These are phyloP conservation scores for Actinia equina DNA, from an alignment of 64 coral and sea anemone species.

Conservation along the genomic window DNA sequence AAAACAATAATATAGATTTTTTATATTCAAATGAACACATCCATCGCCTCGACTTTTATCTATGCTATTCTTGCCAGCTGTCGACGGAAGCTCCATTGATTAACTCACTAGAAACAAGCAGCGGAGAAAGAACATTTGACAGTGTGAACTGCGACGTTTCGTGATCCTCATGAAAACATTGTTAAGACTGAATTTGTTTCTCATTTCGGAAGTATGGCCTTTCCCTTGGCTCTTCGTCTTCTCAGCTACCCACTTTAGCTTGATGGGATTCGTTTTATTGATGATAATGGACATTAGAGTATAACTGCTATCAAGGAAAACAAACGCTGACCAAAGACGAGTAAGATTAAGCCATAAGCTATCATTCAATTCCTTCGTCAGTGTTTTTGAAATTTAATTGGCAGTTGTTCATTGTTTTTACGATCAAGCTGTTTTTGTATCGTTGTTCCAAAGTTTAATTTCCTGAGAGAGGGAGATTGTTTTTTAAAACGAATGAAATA, in stretches of 20 bases:
- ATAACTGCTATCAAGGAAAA: slow-evolving; percentile 12
- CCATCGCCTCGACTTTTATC: not conserved
- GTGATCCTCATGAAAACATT: slow-evolving; percentile 47
- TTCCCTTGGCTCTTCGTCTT: slow-evolving; percentile 72
- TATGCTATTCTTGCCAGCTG: not conserved
- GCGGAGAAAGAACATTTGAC: not conserved
- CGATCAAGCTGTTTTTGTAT: slow-evolving; percentile 17
- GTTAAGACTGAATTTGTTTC: slow-evolving; percentile 78
- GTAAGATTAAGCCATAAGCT: not conserved
- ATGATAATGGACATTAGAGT: slow-evolving; percentile 75
- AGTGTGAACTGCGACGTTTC: not conserved
- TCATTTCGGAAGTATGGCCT: slow-evolving; percentile 82
- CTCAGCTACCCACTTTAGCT: slow-evolving; percentile 71
- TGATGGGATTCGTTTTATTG: slow-evolving; percentile 70
- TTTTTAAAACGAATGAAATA: not conserved
- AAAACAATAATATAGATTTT: not conserved
- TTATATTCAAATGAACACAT: not conserved
- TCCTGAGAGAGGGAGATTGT: not conserved
- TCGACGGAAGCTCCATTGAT: not conserved
- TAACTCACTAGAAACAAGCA: not conserved
- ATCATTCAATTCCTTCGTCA: not conserved
- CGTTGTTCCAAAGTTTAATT: not conserved
- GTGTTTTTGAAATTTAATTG: not conserved
- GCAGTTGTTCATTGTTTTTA: not conserved
- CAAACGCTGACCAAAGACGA: not conserved